Percentiles rank a stretch among this genome's conserved stretches.
Evolutionary conservation across 2,797 vertebrate genomes (phyloP).

Genomic region (Carcharodon carcharias): DNA sequence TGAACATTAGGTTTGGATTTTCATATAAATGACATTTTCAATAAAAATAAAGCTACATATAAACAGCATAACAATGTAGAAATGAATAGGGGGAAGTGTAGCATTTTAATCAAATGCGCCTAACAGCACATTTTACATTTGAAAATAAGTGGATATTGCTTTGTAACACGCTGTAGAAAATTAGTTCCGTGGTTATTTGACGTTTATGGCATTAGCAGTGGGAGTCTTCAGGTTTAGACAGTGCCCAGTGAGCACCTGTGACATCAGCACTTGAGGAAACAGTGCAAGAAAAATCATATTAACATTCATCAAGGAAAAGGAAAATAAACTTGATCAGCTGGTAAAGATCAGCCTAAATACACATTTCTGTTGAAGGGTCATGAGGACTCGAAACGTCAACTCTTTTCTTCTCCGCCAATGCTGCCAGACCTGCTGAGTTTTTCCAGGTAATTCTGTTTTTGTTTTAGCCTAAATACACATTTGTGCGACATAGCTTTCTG

Average conservation of each 20-base stretch:
- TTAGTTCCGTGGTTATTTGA: not conserved
- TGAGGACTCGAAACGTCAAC: too few relatives aligned
- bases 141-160: not conserved
- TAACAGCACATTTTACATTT: not conserved
- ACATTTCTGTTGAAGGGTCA: too few relatives aligned
- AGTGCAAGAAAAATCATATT: not conserved
- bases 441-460: too few relatives aligned
- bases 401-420: too few relatives aligned
- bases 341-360: not conserved
- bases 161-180: not conserved
- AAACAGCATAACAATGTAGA: not conserved
- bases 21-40: slow-evolving; percentile 19
- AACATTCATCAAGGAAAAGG: not conserved
- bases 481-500: not conserved
- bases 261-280: not conserved
- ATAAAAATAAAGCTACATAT: not conserved
- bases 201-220: not conserved
- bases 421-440: too few relatives aligned
- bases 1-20: not conserved
- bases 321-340: not conserved
- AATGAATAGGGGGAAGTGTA: not conserved
- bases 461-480: not conserved
- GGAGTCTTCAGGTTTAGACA: not conserved
- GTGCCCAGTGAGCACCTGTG: not conserved
- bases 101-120: not conserved